Evolutionary conservation across 2,888 invertebrate genomes (phyloP).

Genomic region (Apotomis capreana): DNA sequence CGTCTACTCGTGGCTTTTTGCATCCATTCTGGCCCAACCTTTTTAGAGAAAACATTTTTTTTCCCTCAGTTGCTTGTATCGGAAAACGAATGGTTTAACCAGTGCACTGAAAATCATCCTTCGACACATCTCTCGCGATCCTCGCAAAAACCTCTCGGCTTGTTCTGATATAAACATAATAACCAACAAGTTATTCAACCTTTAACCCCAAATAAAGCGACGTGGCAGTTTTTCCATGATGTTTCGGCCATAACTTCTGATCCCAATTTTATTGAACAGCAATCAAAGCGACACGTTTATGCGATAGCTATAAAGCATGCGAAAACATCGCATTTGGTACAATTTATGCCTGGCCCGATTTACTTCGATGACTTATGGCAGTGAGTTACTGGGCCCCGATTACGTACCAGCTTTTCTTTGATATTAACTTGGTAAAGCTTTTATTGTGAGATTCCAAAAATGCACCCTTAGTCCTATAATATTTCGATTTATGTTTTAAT

Average conservation of each 20-base stretch:
- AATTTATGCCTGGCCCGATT: slow-evolving; percentile 69
- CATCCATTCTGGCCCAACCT: too few relatives aligned
- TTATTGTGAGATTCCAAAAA: too few relatives aligned
- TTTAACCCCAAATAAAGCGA: slow-evolving; percentile 5
- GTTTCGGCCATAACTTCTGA: slow-evolving; percentile 24
- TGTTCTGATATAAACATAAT: too few relatives aligned
- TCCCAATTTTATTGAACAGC: slow-evolving; percentile 32
- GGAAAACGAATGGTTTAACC: too few relatives aligned
- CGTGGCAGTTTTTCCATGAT: slow-evolving; percentile 1
- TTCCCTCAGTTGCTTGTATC: too few relatives aligned
- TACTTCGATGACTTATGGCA: slow-evolving; percentile 66
- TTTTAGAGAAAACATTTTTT: too few relatives aligned
- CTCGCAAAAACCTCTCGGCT: too few relatives aligned
- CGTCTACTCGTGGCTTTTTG: too few relatives aligned
- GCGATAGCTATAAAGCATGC: slow-evolving; percentile 63
- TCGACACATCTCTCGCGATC: too few relatives aligned
- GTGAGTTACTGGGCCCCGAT: slow-evolving; percentile 58
- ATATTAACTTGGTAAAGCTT: not conserved
- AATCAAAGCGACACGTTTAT: slow-evolving; percentile 54
- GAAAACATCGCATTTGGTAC: slow-evolving; percentile 68
- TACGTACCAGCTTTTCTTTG: slow-evolving; percentile 40
- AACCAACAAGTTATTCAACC: not conserved
- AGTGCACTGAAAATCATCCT: too few relatives aligned
- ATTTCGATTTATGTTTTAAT: too few relatives aligned
- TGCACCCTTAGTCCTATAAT: too few relatives aligned